Evolutionary conservation across 2,797 vertebrate genomes (phyloP), one percentile per base, ranked within the genome.

Genomic region (Sebastes kiyomatsui): DNA sequence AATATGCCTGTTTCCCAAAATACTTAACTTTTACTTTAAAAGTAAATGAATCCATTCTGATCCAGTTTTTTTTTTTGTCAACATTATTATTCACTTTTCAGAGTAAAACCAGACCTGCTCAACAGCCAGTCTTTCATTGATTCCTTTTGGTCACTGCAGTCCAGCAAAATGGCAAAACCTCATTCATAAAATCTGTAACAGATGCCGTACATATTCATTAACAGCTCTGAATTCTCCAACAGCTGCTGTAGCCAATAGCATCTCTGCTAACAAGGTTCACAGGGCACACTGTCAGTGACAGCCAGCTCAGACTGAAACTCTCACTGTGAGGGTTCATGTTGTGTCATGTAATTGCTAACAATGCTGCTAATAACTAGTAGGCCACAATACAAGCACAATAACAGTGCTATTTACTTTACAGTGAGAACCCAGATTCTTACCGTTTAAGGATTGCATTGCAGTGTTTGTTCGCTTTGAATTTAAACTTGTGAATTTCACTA

Each of bases 121-220:
- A 22, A 0, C 33, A 38, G 13, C 27, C 18, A 49, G 28, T 16
- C 27, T 58, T 46, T 25, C 16, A 38, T 6, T 3, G 18, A 74
- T 46, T 62, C 10, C 20, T 74, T 55, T 42, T 56, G 55, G 46
- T 25, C 42, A 28, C 59, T 8, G 55, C 30, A 35, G 3, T 28
- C 22, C 56, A 62, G 27, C 20, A 0, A 62, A 62, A 68, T 20
- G 35, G 22, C 65, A 33, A 56, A 68, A 68, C 22, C 13, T 8
- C 56, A 10, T 42, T 59, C 35, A 64, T 20, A 20, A 38, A 73
- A 77, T 12, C 42, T 2, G 5, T 1, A 54, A 59, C 54, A 75
- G 61, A 67, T 32, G 61, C 52, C 22, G 9, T n/a, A 64, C 66
- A 49, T 46, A 46, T 58, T 62, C 60, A 76, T 79, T 69, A 58